Conservation (phyloP, 92 coral and sea anemone genomes). For the Galaxea fascicularis region DNA sequence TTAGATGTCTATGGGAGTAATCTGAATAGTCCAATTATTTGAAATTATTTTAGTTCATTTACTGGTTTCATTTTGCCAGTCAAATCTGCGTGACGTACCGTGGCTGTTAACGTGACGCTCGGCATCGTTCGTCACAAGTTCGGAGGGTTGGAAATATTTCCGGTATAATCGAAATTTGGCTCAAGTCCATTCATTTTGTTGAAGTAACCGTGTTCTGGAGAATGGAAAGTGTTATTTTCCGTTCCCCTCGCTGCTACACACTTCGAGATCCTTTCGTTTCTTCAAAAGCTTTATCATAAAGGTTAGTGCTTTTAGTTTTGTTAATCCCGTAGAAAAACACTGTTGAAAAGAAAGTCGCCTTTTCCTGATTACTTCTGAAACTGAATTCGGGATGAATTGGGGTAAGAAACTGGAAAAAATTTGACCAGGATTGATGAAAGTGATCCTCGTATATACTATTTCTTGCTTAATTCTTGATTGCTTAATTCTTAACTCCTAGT, state of each 20-base stretch:
- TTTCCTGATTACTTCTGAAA: too few relatives aligned
- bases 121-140: constrained; percentile 21
- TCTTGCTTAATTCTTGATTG: too few relatives aligned
- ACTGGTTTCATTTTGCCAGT: neutral
- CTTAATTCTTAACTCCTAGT: too few relatives aligned
- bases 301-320: neutral
- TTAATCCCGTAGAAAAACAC: neutral
- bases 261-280: neutral
- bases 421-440: too few relatives aligned
- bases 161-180: neutral
- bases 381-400: too few relatives aligned
- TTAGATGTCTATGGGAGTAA: too few relatives aligned
- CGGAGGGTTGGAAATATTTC: constrained; percentile 14
- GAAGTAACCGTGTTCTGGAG: neutral
- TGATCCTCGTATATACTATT: too few relatives aligned
- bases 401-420: too few relatives aligned
- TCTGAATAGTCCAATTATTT: too few relatives aligned
- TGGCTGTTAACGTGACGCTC: neutral
- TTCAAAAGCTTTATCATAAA: neutral
- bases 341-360: neutral
- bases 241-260: neutral
- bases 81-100: neutral
- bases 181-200: too few relatives aligned
- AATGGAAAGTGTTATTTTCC: neutral
- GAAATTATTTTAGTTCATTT: neutral